Conservation (phyloP, 2,113 vertebrate species). For the Malurus melanocephalus region DNA sequence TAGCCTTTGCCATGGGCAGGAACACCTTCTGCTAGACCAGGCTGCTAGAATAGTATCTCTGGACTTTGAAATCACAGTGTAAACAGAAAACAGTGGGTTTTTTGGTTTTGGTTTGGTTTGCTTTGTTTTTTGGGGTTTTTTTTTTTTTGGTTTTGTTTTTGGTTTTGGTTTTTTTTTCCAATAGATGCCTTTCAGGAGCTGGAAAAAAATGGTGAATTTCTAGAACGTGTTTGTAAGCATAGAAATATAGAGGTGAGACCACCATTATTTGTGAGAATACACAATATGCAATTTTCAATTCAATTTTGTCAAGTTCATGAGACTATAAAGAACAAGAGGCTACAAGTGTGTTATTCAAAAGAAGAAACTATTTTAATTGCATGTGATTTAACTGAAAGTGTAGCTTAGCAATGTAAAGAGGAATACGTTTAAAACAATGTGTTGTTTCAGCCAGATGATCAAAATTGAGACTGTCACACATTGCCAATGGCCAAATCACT, state of each 20-base stretch:
- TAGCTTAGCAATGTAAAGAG: not conserved
- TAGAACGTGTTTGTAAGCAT: not conserved
- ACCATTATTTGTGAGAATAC: not conserved
- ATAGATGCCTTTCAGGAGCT: not conserved
- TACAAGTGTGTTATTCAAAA: not conserved
- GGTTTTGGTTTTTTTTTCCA: not conserved
- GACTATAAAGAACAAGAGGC: not conserved
- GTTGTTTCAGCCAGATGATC: not conserved
- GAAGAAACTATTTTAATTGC: not conserved
- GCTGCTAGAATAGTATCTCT: not conserved
- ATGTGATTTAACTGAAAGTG: not conserved
- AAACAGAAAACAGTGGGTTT: not conserved
- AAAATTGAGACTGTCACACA: not conserved
- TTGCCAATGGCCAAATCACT: not conserved
- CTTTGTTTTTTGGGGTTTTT: too few relatives aligned
- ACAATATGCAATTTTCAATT: not conserved
- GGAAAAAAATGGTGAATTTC: not conserved
- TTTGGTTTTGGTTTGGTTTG: not conserved
- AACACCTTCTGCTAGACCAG: not conserved
- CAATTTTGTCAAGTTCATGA: not conserved
- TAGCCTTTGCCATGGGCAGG: not conserved
- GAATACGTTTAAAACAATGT: not conserved
- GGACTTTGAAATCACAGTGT: not conserved
- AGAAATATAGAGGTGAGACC: not conserved
- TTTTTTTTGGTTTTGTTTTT: too few relatives aligned